Base-by-base conservation (phyloP, 2,797 vertebrate species). In the Etheostoma perlongum region DNA sequence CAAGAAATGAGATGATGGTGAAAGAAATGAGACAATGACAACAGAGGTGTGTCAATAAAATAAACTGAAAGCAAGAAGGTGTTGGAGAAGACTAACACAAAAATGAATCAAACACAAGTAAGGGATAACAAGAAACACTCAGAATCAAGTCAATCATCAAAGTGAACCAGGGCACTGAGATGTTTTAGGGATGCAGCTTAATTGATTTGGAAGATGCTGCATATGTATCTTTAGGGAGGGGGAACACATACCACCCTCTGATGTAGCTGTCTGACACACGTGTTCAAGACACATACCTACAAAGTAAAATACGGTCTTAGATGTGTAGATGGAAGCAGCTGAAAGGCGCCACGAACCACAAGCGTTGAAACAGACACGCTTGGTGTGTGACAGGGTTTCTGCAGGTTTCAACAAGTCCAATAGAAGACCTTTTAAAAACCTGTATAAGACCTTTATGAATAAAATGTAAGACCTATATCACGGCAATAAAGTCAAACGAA, bases 1-100 rank as follows among this genome's bases (percentile, higher is more conserved):
- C 52, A 87, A 58, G 62, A 83, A 83, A 74, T 70, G 66, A 88
- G 70, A 72, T 42, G 78, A 62, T 18, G 23, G 73, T 61, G 62
- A 63, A 67, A 72, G 18, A 73, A 71, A 78, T 36, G 23, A 19
- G n/a, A 78, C 3, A 51, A 80, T 4, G 51, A 76, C 14, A 83
- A 82, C 46, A 49, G 49, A 72, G 53, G 9, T 42, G 44, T 36
- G 57, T 12, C 67, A 82, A 65, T 63, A 59, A 71, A 87, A 44
- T 6, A 15, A 68, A 52, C 12, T 74, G 27, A 68, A 74, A 65
- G 36, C 2, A 57, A 75, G 36, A 30, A 57, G 25, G 25, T 16
- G 60, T 25, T 36, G 47, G 6, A 74, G 61, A 51, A 75, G 21
- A 77, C 52, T 21, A 52, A 64, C 33, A 67, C 46, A 63, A 53